phyloP scores from a whole-genome alignment of 1,140 invertebrate genomes.

The Nasonia giraulti region DNA sequence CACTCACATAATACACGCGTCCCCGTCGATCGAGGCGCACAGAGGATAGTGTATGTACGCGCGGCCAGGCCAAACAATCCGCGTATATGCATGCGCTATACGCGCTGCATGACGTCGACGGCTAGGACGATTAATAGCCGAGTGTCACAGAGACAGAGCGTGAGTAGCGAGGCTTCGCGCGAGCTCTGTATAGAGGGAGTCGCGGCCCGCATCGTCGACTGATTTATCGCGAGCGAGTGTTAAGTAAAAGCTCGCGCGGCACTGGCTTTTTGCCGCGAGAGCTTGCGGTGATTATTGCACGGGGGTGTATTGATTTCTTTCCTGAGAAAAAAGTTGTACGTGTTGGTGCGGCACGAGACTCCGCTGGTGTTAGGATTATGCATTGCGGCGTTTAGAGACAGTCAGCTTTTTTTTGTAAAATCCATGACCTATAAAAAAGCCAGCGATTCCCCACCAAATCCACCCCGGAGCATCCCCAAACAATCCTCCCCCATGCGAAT shows the following conservation, averaged over 20 bases:
- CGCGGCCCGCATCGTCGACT: neutral
- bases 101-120: neutral
- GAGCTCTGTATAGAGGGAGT: neutral
- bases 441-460: too few relatives aligned
- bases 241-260: neutral
- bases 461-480: too few relatives aligned
- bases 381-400: neutral
- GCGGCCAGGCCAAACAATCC: neutral
- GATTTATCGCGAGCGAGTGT: conserved; percentile 33
- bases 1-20: neutral
- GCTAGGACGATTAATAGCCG: conserved; percentile 57
- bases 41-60: conserved; percentile 22
- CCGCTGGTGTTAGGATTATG: neutral
- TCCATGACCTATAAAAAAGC: too few relatives aligned
- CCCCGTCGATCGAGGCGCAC: conserved; percentile 43
- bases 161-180: conserved; percentile 45
- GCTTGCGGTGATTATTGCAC: neutral
- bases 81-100: neutral
- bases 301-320: neutral
- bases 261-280: neutral
- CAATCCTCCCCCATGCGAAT: too few relatives aligned
- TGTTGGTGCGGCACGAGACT: neutral
- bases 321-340: neutral
- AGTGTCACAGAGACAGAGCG: conserved; percentile 35
- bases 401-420: too few relatives aligned